Evolutionary conservation across 2,888 invertebrate genomes (phyloP).

Genomic region (Arge pagana): DNA sequence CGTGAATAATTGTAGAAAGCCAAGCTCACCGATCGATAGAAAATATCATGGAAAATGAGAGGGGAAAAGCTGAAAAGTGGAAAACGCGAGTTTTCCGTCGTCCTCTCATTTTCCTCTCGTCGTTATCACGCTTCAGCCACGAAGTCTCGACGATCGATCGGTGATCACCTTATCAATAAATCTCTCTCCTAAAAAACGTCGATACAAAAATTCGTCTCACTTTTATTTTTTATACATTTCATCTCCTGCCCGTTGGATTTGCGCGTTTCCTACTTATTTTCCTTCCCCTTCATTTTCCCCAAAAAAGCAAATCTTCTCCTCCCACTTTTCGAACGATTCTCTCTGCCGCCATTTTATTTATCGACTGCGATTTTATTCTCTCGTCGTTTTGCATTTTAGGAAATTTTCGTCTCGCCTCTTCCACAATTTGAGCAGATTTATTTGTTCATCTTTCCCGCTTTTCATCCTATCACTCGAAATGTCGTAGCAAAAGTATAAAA

Average conservation of each 20-base stretch:
- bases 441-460: constrained; percentile 11
- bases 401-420: constrained; percentile 27
- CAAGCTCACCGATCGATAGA: constrained; percentile 2
- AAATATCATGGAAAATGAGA: not conserved
- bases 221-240: constrained; percentile 1
- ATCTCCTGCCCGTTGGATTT: constrained; percentile 16
- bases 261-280: constrained; percentile 4
- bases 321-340: not conserved
- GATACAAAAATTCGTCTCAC: constrained; percentile 41
- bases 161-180: constrained; percentile 40
- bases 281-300: not conserved
- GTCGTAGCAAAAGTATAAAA: constrained; percentile 47
- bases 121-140: not conserved
- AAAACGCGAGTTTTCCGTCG: not conserved
- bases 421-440: too few species aligned
- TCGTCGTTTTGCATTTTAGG: constrained; percentile 20
- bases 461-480: constrained; percentile 24
- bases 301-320: too few species aligned
- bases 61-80: not conserved
- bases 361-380: too few species aligned
- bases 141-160: constrained; percentile 30
- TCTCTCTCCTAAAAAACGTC: constrained; percentile 46
- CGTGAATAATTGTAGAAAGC: constrained; percentile 12
- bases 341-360: too few species aligned
- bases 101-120: not conserved